Evolutionary conservation across 2,113 vertebrate species (phyloP), one percentile per base, ranked within the genome.

Genomic region (Cynocephalus volans): DNA sequence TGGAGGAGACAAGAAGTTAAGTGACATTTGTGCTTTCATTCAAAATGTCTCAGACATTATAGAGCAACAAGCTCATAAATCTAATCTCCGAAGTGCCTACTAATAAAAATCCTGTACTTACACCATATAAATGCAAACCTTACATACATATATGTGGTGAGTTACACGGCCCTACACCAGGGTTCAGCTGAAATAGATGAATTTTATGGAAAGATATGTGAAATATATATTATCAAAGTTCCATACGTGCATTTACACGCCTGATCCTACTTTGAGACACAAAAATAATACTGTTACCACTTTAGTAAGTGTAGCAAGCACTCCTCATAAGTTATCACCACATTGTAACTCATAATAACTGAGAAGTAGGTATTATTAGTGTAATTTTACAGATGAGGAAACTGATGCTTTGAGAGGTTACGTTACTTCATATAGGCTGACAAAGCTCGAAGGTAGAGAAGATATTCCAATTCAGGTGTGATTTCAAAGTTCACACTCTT

Each of bases 41-140:
- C 95, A n/a, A 3, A 5, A 21, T 94, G 76, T 75, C 92, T 60
- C 84, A 69, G 95, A 81, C 67, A 94, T 95, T 52, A 23, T 5
- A 67, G 17, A 95, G 90, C 79, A 87, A 10, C 9, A 45, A 28
- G 95, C 92, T 65, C 88, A 89, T 90, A 97, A 90, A 97, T 97
- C 84, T 82, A 81, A 95, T 8, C 0, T 86, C 84, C 7, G 8
- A 31, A 69, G 81, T 45, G 58, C 23, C 70, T 92, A 90, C 54
- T 91, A 90, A 77, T 24, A 93, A 94, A 96, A 96, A 13, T 85
- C 13, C 86, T 52, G 5, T 50, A 31, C 31, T 24, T 0, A 50
- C 5, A 80, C 48, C 62, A 79, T 9, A 0, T 65, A 3, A 24
- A 41, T 0, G 17, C 79, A 26, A 18, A 28, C 41, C 56, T 95